A percentile compares a stretch with the other conserved stretches of the same genome.
Evolutionary conservation across 2,888 invertebrate genomes (phyloP).

Genomic region (Drosophila sordidapex): DNA sequence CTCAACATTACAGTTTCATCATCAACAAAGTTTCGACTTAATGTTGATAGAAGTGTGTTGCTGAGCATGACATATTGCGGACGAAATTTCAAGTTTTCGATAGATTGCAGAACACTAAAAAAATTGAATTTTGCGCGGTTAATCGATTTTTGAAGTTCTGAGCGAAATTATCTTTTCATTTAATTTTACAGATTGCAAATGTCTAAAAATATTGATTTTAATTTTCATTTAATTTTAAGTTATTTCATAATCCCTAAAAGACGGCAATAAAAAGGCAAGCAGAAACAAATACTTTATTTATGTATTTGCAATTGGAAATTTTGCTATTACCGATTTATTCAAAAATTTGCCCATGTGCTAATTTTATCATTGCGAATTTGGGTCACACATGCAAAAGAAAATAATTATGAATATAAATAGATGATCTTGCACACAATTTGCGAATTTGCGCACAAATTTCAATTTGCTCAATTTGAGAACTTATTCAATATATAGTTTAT

Average conservation of each 20-base stretch:
- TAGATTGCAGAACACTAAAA: neutral
- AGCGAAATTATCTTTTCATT: neutral
- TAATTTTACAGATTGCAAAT: neutral
- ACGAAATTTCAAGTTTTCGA: neutral
- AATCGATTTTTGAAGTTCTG: neutral
- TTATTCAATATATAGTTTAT: neutral
- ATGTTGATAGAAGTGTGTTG: neutral
- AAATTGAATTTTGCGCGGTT: neutral
- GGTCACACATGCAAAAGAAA: neutral
- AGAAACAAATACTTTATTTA: neutral
- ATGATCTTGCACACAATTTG: neutral
- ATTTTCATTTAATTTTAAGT: neutral
- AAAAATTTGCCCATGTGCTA: neutral
- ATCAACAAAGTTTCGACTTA: neutral
- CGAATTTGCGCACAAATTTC: neutral
- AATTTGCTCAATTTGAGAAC: neutral
- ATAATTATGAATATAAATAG: neutral
- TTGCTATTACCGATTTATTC: neutral
- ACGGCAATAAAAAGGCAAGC: neutral
- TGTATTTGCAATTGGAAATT: neutral
- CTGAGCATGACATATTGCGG: neutral
- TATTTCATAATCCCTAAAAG: neutral
- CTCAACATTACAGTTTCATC: neutral
- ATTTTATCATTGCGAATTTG: neutral
- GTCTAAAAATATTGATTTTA: neutral